Evolutionary conservation across 2,888 invertebrate species (phyloP).

Genomic region (Helleia helle): DNA sequence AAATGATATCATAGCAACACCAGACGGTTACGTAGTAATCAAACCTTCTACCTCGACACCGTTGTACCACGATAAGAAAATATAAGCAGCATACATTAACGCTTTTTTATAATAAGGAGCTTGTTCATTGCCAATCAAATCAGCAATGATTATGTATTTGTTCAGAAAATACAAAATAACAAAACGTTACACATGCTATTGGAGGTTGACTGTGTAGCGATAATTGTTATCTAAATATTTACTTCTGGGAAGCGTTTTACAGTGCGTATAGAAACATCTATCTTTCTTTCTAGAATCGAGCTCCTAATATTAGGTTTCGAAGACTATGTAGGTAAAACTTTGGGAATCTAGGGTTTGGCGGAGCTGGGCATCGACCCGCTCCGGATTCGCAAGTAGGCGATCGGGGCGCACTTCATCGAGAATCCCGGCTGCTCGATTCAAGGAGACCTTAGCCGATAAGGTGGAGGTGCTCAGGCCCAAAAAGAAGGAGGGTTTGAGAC

Average conservation of each 20-base stretch:
- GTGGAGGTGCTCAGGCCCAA: no score
- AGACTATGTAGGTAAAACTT: no score
- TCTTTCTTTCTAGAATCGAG: no score
- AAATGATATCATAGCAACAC: conserved; percentile 60
- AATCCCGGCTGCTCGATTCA: no score
- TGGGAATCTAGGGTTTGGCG: no score
- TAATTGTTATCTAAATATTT: conserved; percentile 68
- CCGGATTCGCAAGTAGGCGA: no score
- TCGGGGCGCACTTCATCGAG: no score
- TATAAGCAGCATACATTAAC: conserved; percentile 28
- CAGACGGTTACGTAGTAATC: conserved; percentile 60
- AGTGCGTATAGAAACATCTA: conserved; percentile 35
- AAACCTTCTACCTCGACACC: conserved; percentile 35
- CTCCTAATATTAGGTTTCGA: no score
- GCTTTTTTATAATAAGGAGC: conserved; percentile 6
- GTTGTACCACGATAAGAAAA: conserved; percentile 12
- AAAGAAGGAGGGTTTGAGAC: no score
- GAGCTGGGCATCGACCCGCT: no score
- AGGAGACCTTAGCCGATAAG: no score
- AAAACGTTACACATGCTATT: conserved; percentile 28
- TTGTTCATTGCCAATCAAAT: background rate
- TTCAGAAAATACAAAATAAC: background rate
- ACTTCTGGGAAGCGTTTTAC: conserved; percentile 43
- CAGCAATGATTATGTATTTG: conserved; percentile 25
- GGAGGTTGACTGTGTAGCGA: conserved; percentile 49